phyloP scores from a whole-genome alignment of 2,797 vertebrate genomes.

The Harpagifer antarcticus region DNA sequence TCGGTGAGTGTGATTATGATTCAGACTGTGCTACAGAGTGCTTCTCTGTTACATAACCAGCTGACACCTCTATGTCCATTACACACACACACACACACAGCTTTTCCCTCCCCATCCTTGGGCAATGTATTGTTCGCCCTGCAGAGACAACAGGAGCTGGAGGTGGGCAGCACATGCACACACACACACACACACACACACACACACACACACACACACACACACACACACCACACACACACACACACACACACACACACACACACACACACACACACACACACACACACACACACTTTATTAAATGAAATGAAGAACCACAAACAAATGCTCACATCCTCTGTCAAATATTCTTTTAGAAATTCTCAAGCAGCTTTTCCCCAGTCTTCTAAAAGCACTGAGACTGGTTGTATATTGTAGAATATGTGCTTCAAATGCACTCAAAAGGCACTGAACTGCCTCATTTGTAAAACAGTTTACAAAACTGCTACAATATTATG shows the following conservation, averaged over 20 bases:
- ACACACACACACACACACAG: constrained; percentile 15
- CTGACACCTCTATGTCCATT: constrained; percentile 65
- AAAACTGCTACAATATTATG: not conserved
- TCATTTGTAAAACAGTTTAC: not conserved
- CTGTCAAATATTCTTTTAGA: constrained; percentile 4
- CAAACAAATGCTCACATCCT: constrained; percentile 15
- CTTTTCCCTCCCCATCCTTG: too few relatives aligned
- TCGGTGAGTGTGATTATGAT: constrained; percentile 70
- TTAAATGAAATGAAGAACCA: constrained; percentile 32
- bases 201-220: constrained; percentile 30
- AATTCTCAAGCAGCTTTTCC: not conserved
- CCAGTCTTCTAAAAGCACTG: constrained; percentile 12
- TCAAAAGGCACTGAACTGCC: not conserved
- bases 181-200: constrained; percentile 29
- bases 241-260: constrained; percentile 27
- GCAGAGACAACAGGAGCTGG: too few relatives aligned
- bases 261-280: constrained; percentile 28
- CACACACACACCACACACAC: constrained; percentile 28
- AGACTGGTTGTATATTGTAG: constrained; percentile 4
- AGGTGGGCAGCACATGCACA: constrained; percentile 6
- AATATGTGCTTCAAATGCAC: not conserved
- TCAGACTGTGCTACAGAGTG: constrained; percentile 60
- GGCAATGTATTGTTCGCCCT: too few relatives aligned
- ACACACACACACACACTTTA: constrained; percentile 35
- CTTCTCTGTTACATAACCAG: constrained; percentile 69